Base-by-base conservation (phyloP, 2,888 invertebrate species). In the Parasteatoda lunata region DNA sequence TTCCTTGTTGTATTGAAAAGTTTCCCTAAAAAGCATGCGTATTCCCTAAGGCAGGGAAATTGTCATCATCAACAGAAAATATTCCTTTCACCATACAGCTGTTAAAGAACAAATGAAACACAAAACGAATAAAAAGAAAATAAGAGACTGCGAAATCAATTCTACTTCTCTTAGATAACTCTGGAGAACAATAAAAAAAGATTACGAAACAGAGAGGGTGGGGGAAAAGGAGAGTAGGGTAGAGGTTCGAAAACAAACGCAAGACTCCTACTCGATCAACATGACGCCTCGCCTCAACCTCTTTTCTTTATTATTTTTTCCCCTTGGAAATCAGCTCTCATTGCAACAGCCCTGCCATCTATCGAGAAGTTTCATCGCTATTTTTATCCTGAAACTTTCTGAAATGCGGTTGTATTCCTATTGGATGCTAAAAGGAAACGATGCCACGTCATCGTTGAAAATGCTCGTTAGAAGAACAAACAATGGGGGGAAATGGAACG, bases 241-340 rank as follows among this genome's bases (percentile, higher is more conserved):
- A 59, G 59, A 59, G 9, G 59, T n/a, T 59, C 59, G 59, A 59
- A 59, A 59, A 59, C 59, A 59, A 59, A 59, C 7, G 59, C 59
- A 59, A 59, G 59, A 9, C 59, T 9, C 59, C 59, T 7, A 59
- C 59, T 59, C 59, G n/a, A 59, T 59, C 59, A 59, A 59, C 59
- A 59, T 59, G 59, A 59, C 59, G 59, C 59, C 59, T 59, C n/a
- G 59, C 59, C 30, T 59, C 59, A 59, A 59, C 59, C 59, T 59
- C n/a, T 9, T 59, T 59, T 59, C 59, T n/a, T 59, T 9, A 9
- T 59, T 59, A 13, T 59, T 6, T n/a, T n/a, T n/a, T 59, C 59
- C n/a, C 0, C n/a, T 7, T 59, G 9, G 8, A 54, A 9, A 54
- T 54, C 3, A 59, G 9, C 13, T 59, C n/a, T 59, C n/a, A 13